These are phyloP conservation scores for Micrastur ruficollis DNA, from an alignment of 2,797 vertebrate genomes.

Conservation along the genomic window DNA sequence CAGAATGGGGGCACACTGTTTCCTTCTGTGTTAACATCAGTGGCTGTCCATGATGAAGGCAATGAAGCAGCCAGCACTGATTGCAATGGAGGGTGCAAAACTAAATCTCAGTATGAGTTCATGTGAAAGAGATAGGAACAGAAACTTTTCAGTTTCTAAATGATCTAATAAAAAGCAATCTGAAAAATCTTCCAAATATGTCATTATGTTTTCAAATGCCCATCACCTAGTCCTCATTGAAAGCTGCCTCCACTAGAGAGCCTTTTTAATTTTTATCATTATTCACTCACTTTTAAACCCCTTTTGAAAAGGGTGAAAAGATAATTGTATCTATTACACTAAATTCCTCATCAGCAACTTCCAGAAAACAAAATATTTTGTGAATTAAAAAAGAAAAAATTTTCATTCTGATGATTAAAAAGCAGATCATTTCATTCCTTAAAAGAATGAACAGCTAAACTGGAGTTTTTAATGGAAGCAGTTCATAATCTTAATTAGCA, in stretches of 20 bases:
- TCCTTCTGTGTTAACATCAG: neutral
- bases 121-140: neutral
- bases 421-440: neutral
- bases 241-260: neutral
- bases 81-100: neutral
- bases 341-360: neutral
- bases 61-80: neutral
- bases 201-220: neutral
- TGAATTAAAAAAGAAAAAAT: neutral
- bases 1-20: neutral
- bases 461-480: neutral
- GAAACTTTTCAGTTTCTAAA: neutral
- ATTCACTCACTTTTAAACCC: neutral
- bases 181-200: neutral
- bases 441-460: neutral
- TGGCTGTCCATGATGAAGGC: neutral
- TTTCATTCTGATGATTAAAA: neutral
- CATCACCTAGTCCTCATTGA: neutral
- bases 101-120: neutral
- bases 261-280: neutral
- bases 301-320: neutral
- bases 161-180: neutral
- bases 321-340: neutral
- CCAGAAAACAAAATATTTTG: neutral
- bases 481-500: conserved; percentile 30